These are phyloP conservation scores for Strigops habroptila DNA, from an alignment of 2,113 vertebrate species.

Conservation along the genomic window DNA sequence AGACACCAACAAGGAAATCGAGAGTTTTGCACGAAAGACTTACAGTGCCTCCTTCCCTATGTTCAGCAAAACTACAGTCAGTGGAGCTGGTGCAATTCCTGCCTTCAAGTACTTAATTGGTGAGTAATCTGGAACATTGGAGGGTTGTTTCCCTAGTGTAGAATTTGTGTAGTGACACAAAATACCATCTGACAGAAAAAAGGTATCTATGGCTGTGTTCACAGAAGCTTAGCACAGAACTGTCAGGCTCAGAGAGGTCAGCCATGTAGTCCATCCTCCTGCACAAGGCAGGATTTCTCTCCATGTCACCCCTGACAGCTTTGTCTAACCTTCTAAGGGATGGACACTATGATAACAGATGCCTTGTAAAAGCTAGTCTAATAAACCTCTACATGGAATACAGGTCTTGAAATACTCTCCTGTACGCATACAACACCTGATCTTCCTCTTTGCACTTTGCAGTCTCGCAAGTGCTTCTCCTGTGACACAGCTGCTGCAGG, in stretches of 20 bases:
- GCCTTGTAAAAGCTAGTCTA: background rate
- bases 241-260: background rate
- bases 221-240: background rate
- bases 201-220: background rate
- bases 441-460: background rate
- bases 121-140: conserved; percentile 59
- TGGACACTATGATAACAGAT: background rate
- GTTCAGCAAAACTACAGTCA: conserved; percentile 92
- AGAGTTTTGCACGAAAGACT: conserved; percentile 86
- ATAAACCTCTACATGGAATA: background rate
- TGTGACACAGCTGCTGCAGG: background rate
- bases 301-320: background rate
- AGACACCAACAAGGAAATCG: conserved; percentile 90
- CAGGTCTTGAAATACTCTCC: background rate
- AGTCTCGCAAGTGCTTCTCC: background rate
- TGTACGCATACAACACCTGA: background rate
- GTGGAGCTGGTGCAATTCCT: conserved; percentile 85
- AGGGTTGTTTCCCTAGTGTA: background rate
- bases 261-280: background rate
- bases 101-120: conserved; percentile 88
- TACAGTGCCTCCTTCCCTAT: conserved; percentile 91
- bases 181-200: background rate
- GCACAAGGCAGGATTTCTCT: background rate
- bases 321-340: background rate
- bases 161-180: background rate